Conservation (phyloP, 2,797 vertebrate genomes). For the Karalla daura region DNA sequence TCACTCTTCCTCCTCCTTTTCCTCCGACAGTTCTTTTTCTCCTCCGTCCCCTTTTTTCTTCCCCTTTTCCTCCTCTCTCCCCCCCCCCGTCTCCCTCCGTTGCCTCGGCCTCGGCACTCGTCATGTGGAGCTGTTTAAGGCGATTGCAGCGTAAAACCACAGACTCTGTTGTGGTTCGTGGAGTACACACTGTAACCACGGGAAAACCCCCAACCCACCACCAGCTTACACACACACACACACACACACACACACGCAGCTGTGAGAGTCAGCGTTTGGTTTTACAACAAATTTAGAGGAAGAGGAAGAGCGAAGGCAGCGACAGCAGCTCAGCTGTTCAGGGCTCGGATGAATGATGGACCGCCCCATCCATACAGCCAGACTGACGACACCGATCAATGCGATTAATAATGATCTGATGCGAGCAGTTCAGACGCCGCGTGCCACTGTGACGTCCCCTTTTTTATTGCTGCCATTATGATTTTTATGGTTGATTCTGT, state of each 20-base stretch:
- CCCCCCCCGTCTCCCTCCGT: slow-evolving; percentile 73
- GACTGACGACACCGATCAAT: too few species aligned
- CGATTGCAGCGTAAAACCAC: slow-evolving; percentile 89
- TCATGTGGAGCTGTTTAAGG: slow-evolving; percentile 93
- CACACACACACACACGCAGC: slow-evolving; percentile 60
- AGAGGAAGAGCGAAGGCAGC: too few species aligned
- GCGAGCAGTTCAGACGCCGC: too few species aligned
- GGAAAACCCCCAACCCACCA: slow-evolving; percentile 58
- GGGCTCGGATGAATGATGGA: too few species aligned
- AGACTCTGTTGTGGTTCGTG: slow-evolving; percentile 94
- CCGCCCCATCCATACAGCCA: too few species aligned
- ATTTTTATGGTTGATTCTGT: too few species aligned
- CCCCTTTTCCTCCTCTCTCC: slow-evolving; percentile 29
- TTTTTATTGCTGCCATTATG: too few species aligned
- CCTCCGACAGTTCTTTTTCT: slow-evolving; percentile 84
- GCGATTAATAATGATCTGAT: too few species aligned
- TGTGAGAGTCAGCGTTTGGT: too few species aligned
- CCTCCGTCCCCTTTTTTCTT: slow-evolving; percentile 85
- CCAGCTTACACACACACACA: slow-evolving; percentile 47
- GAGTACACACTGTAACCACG: slow-evolving; percentile 89
- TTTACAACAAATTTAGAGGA: too few species aligned
- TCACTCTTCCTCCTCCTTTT: slow-evolving; percentile 73
- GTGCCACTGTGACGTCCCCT: too few species aligned
- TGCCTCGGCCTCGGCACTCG: slow-evolving; percentile 78
- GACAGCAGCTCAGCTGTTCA: too few species aligned